Base-by-base conservation (phyloP, 2,113 vertebrate species). In the Gobiocypris rarus region DNA sequence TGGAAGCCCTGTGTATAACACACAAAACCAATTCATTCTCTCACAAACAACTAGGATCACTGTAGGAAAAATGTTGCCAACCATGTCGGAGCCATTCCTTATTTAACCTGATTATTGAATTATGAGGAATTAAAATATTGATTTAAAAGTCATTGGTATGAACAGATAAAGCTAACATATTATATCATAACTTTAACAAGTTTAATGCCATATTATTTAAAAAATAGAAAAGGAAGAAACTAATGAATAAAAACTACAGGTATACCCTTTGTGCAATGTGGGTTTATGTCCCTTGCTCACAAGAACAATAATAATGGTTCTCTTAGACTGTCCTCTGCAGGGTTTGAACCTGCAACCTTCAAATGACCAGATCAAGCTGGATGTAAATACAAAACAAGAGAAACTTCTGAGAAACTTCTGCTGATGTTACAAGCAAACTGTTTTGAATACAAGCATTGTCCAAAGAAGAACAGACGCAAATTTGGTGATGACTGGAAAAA, bases 1-100 rank as follows among this genome's bases (percentile, higher is more conserved):
- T 95, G 92, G 90, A 97, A 97, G 50, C 96, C 96, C 96, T 96
- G 82, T 2, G 19, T 17, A 50, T 10, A 82, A 88, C 3, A 84
- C 3, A 17, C 28, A 48, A n/a, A 43, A 43, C 38, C 7, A 10
- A 50, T 75, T 31, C 63, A 38, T 41, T 15, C 41, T 70, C 52
- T 31, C 31, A 69, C 31, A 54, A 82, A 52, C 63, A 70, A 22
- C 43, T 8, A 28, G 9, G 1, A 10, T 59, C 58, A 24, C n/a
- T 11, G 58, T 59, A 4, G 1, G 7, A 17, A 34, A 67, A 34
- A 34, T 1, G 2, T 34, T 65, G 28, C 14, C 3, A 65, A 34
- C 28, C 28, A 34, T 67, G 61, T 65, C 22, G 9, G 10, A 43
- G 38, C 19, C 14, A 45, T 45, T 45, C 10, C 22, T 45, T 22